phyloP scores from a whole-genome alignment of 2,113 vertebrate genomes.

The Paralichthys olivaceus region DNA sequence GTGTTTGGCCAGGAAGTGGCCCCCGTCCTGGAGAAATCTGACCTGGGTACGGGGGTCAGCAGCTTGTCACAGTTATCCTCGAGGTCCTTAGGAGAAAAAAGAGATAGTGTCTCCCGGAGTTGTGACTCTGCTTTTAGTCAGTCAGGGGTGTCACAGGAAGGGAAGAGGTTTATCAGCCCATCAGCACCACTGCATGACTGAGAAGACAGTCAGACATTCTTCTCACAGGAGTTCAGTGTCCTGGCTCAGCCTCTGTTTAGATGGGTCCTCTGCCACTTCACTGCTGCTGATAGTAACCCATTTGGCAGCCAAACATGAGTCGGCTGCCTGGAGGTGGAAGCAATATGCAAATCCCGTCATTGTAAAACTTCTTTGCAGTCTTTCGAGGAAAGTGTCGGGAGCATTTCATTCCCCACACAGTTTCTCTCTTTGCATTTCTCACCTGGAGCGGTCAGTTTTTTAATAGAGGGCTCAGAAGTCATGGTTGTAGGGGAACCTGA shows the following conservation, averaged over 20 bases:
- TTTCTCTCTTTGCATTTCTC: constrained; percentile 11
- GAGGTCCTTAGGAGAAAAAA: constrained; percentile 33
- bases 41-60: constrained; percentile 59
- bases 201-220: constrained; percentile 75
- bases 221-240: constrained; percentile 62
- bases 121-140: constrained; percentile 38
- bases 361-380: constrained; percentile 41
- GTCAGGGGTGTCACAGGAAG: constrained; percentile 69
- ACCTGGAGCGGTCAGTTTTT: constrained; percentile 9
- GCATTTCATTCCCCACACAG: constrained; percentile 14
- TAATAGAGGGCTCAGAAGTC: constrained; percentile 3
- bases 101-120: constrained; percentile 32
- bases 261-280: constrained; percentile 71
- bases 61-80: constrained; percentile 73
- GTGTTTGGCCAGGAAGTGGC: constrained; percentile 68
- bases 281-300: constrained; percentile 66
- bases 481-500: constrained; percentile 16
- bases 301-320: constrained; percentile 68
- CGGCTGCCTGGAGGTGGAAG: constrained; percentile 44
- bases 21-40: constrained; percentile 63
- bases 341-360: constrained; percentile 49
- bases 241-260: constrained; percentile 69
- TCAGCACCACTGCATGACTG: constrained; percentile 69
- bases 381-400: constrained; percentile 36
- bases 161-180: constrained; percentile 71